phyloP scores from a whole-genome alignment of 2,797 vertebrate species.

The Crenichthys baileyi region DNA sequence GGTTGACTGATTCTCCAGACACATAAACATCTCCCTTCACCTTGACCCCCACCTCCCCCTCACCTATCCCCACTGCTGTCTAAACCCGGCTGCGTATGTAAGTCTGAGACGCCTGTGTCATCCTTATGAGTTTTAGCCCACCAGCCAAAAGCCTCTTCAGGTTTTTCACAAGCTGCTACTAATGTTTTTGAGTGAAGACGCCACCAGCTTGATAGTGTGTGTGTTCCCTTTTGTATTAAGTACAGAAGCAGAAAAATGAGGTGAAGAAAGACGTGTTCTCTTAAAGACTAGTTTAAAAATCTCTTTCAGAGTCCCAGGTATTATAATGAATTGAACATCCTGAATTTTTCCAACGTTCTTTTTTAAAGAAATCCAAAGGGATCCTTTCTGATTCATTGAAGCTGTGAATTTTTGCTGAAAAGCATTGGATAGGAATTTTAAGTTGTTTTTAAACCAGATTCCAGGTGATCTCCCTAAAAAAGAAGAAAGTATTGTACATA shows the following conservation, averaged over 20 bases:
- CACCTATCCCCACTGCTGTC: background rate
- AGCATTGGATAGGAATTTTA: conserved; percentile 17
- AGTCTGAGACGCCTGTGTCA: conserved; percentile 37
- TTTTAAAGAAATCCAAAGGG: conserved; percentile 49
- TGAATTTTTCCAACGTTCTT: conserved; percentile 37
- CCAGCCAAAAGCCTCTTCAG: conserved; percentile 34
- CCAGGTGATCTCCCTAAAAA: conserved; percentile 20
- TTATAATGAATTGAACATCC: conserved; percentile 16
- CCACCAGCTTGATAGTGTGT: conserved; percentile 20
- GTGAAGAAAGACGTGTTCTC: background rate
- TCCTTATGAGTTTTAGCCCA: conserved; percentile 25
- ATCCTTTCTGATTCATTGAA: conserved; percentile 56
- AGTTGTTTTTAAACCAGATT: conserved; percentile 17
- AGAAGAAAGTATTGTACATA: conserved; percentile 21
- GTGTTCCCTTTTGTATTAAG: conserved; percentile 7
- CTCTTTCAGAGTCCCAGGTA: conserved; percentile 20
- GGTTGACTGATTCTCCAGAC: conserved; percentile 88
- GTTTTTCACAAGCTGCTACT: conserved; percentile 51
- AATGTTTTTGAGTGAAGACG: conserved; percentile 58
- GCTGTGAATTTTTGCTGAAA: conserved; percentile 69
- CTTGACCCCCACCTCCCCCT: background rate
- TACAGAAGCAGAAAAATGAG: background rate
- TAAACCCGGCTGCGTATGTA: conserved; percentile 21
- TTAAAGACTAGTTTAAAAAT: background rate
- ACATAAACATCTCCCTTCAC: conserved; percentile 74